phyloP scores from a whole-genome alignment of 2,113 vertebrate genomes.

The Serinus canaria region DNA sequence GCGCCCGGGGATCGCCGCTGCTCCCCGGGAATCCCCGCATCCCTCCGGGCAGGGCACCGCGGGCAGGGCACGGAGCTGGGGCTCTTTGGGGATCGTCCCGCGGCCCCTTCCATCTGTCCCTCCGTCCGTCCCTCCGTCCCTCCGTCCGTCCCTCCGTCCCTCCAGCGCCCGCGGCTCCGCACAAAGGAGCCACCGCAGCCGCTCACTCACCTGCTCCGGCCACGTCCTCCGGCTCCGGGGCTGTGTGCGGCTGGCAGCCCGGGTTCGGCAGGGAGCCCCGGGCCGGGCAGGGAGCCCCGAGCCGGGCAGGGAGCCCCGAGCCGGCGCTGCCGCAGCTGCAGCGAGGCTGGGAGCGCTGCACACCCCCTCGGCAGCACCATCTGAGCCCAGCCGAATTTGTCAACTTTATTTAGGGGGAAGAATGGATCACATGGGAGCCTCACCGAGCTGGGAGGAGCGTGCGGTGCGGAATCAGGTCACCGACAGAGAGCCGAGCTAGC shows the following conservation, averaged over 20 bases:
- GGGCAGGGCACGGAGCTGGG: not conserved
- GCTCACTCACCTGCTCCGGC: constrained; percentile 32
- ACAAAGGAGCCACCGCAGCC: not conserved
- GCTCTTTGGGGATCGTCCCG: not conserved
- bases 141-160: no score
- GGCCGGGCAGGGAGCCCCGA: no score
- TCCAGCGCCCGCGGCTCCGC: not conserved
- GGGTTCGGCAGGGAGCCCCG: not conserved
- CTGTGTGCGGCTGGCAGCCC: not conserved
- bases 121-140: not conserved
- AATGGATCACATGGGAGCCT: constrained; percentile 43
- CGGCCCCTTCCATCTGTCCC: not conserved
- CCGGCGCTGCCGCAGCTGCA: not conserved
- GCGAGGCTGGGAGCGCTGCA: not conserved
- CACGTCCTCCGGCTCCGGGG: not conserved
- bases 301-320: not conserved
- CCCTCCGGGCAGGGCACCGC: not conserved
- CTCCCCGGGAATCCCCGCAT: not conserved
- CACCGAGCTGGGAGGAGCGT: constrained; percentile 51
- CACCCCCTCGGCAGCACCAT: constrained; percentile 18
- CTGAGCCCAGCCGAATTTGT: constrained; percentile 37
- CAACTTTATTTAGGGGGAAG: constrained; percentile 71
- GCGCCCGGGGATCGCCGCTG: not conserved
- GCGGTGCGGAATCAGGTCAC: constrained; percentile 55
- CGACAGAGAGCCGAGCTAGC: not conserved